phyloP scores from a whole-genome alignment of 2,797 vertebrate species.

The Buceros bicornis region DNA sequence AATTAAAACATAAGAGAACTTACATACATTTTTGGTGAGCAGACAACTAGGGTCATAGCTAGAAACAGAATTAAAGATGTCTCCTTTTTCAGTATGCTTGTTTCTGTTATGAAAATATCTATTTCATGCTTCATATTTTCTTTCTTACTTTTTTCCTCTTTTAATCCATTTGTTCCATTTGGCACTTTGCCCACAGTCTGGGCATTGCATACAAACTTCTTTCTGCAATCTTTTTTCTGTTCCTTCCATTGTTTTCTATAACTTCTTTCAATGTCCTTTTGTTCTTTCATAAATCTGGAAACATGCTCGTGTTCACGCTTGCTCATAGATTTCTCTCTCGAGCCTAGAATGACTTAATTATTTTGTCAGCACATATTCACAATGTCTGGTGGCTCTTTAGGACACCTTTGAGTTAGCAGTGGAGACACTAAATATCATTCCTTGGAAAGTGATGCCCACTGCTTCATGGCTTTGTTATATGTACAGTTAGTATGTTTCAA shows the following conservation, averaged over 20 bases:
- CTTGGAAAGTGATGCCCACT: background rate
- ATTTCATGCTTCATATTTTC: background rate
- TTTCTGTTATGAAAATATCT: background rate
- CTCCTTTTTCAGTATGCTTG: accelerated
- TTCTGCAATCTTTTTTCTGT: background rate
- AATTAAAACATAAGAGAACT: background rate
- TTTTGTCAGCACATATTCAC: background rate
- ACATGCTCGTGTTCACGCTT: background rate
- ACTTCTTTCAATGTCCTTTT: background rate
- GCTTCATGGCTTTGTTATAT: background rate
- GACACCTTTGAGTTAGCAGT: background rate
- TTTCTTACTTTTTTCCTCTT: background rate
- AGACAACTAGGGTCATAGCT: background rate
- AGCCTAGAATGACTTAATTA: background rate
- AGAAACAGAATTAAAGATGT: background rate
- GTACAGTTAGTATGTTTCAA: background rate
- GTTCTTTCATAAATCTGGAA: background rate
- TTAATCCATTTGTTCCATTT: background rate
- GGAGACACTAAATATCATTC: background rate
- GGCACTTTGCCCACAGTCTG: background rate
- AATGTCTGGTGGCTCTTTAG: background rate
- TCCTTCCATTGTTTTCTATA: background rate
- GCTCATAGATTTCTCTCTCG: background rate
- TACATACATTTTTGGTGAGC: background rate
- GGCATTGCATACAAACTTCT: background rate